These are phyloP conservation scores for Virgularia gustaviana DNA, from an alignment of 92 coral and sea anemone genomes.

Conservation along the genomic window DNA sequence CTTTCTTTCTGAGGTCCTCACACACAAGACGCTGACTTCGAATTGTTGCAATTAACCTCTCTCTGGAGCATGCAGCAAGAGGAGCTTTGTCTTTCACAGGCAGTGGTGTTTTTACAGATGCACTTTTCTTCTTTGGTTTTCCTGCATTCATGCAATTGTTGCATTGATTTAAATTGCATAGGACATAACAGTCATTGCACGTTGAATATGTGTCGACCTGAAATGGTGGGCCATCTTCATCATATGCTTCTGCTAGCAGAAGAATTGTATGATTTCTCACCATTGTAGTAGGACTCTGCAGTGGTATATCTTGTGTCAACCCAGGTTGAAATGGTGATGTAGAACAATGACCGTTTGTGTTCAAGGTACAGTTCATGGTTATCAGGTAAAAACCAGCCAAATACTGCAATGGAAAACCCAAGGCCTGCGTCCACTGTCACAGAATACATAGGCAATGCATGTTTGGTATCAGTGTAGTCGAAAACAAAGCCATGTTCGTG, in stretches of 20 bases:
- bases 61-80: slow-evolving; percentile 45
- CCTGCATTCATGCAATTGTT: slow-evolving; percentile 36
- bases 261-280: slow-evolving; percentile 46
- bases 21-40: slow-evolving; percentile 56
- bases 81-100: slow-evolving; percentile 52
- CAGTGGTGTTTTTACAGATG: slow-evolving; percentile 37
- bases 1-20: slow-evolving; percentile 48
- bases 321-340: slow-evolving; percentile 42
- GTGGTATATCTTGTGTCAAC: slow-evolving; percentile 23
- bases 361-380: slow-evolving; percentile 47
- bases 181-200: slow-evolving; percentile 36
- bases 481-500: slow-evolving; percentile 24
- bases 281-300: slow-evolving; percentile 22
- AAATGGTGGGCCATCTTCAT: slow-evolving; percentile 53
- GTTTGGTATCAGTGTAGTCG: slow-evolving; percentile 35
- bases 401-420: slow-evolving; percentile 51
- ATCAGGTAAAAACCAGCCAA: slow-evolving; percentile 58
- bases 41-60: slow-evolving; percentile 53
- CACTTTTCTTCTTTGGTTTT: slow-evolving; percentile 26
- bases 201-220: slow-evolving; percentile 39
- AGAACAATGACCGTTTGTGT: slow-evolving; percentile 48
- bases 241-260: slow-evolving; percentile 32
- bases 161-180: slow-evolving; percentile 39
- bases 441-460: slow-evolving; percentile 43
- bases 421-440: slow-evolving; percentile 54